These are phyloP conservation scores for Sandelia bainsii DNA, from an alignment of 2,797 vertebrate species.

Conservation along the genomic window DNA sequence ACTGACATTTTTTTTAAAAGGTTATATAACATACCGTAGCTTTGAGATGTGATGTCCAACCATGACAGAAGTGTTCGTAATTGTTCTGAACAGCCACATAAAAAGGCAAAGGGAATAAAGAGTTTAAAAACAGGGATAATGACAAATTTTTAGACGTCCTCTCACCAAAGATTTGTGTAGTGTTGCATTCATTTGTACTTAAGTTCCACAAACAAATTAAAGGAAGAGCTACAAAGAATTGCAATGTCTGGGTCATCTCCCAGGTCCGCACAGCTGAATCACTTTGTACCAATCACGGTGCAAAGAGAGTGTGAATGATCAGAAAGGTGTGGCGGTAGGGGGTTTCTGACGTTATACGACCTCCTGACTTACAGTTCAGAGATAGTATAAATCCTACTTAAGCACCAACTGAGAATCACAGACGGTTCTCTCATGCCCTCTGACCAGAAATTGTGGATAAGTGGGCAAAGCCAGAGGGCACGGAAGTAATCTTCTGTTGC, in stretches of 20 bases:
- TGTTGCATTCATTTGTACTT: background rate
- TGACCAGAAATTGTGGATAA: slow-evolving; percentile 48
- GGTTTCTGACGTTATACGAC: background rate
- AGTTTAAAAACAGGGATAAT: background rate
- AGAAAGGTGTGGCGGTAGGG: background rate
- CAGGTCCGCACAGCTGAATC: background rate
- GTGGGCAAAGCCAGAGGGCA: slow-evolving; percentile 47
- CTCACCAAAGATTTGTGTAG: background rate
- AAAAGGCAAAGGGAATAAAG: too few relatives aligned
- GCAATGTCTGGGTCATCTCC: background rate
- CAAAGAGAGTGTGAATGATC: background rate
- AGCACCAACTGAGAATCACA: slow-evolving; percentile 1
- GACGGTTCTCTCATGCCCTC: slow-evolving; percentile 25
- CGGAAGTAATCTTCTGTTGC: slow-evolving; percentile 39
- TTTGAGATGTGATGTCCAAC: background rate
- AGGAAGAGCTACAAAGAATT: background rate
- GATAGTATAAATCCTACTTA: background rate
- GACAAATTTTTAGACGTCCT: too few relatives aligned
- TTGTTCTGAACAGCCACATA: too few relatives aligned
- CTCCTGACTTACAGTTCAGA: background rate
- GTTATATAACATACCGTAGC: too few relatives aligned
- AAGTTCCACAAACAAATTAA: background rate
- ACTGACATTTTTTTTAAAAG: too few relatives aligned
- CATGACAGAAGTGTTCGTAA: background rate
- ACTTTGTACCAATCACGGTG: background rate